Conservation (phyloP, 2,888 invertebrate species). For the Tubulanus polymorphus region DNA sequence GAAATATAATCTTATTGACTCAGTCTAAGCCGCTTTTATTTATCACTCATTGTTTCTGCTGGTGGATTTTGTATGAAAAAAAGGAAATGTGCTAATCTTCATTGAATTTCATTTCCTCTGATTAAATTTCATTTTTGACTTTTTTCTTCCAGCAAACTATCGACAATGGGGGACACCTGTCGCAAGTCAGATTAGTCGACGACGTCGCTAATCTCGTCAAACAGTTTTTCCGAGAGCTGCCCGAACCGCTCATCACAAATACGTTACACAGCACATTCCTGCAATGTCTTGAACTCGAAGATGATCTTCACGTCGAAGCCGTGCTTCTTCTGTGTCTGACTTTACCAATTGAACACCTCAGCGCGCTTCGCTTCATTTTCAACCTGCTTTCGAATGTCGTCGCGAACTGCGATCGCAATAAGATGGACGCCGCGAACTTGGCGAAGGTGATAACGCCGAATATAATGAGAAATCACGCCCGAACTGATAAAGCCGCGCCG, state of each 20-base stretch:
- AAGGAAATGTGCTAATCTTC: too few relatives aligned
- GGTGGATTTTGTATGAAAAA: too few relatives aligned
- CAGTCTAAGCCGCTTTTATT: too few relatives aligned
- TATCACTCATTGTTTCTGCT: too few relatives aligned
- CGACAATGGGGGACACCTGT: slow-evolving; percentile 69
- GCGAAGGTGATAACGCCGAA: slow-evolving; percentile 83
- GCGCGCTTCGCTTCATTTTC: slow-evolving; percentile 77
- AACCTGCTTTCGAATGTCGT: slow-evolving; percentile 67
- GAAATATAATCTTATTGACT: too few relatives aligned
- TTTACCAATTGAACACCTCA: slow-evolving; percentile 72
- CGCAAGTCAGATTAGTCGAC: slow-evolving; percentile 61
- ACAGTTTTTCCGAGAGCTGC: slow-evolving; percentile 77
- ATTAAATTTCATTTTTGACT: background rate
- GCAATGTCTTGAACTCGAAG: slow-evolving; percentile 52
- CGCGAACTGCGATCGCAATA: slow-evolving; percentile 66
- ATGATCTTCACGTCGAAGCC: slow-evolving; percentile 48
- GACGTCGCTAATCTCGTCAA: slow-evolving; percentile 84
- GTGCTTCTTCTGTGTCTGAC: slow-evolving; percentile 67
- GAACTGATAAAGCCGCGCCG: slow-evolving; percentile 42
- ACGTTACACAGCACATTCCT: slow-evolving; percentile 73
- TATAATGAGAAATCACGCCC: slow-evolving; percentile 72
- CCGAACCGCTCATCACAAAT: slow-evolving; percentile 76
- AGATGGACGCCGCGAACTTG: slow-evolving; percentile 79
- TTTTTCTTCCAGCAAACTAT: slow-evolving; percentile 60
- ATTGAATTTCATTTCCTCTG: background rate